Base-by-base conservation (phyloP, 2,797 vertebrate genomes). In the Atherinosoma microstoma region DNA sequence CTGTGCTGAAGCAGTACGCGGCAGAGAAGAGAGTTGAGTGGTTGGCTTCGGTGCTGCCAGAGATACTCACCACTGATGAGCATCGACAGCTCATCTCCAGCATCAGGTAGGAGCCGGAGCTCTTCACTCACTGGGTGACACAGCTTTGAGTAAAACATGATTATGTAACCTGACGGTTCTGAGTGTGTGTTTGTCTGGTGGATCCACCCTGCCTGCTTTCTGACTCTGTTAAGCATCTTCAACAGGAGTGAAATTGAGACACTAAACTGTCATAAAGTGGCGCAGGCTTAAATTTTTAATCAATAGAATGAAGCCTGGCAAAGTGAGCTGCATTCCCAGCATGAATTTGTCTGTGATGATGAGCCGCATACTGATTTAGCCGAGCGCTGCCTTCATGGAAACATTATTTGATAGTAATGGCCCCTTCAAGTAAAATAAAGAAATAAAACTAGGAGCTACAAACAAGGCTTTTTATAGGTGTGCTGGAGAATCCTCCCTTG, bases 1-100 rank as follows among this genome's bases (percentile, higher is more conserved):
- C 91, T 0, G 92, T 95, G 1, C 90, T 99, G 81, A 99, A 98
- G 93, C 98, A 96, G 80, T 99, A 97, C 0, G 98, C 98, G 0
- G 93, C 97, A 0, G 96, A 98, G 91, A 94, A 96, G 87, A 96
- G 91, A 34, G 97, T 97, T 13, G 98, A 99, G 18, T 94, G 94
- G 92, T 78, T 99, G 92, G 97, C 98, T n/a, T 88, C 91, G 0
- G 91, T 94, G 24, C 95, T 99, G 73, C 93, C 96, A 2, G 91
- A 95, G 83, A 93, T 94, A 2, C 95, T 99, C 76, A 95, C 91
- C 73, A 94, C 88, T 0, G 97, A 98, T 30, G 94, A 95, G 67
- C 95, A 95, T 5, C 94, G 93, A 18, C 95, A 95, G 30, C 96
- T 99, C 58, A 90, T 99, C 71, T 95, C 97, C 86, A 96, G 86